Percentiles rank a stretch among this genome's conserved stretches.
Evolutionary conservation across 30 jellyfish, hydroid and myxozoan species (phyloP).

Genomic region (Pelagia noctiluca): DNA sequence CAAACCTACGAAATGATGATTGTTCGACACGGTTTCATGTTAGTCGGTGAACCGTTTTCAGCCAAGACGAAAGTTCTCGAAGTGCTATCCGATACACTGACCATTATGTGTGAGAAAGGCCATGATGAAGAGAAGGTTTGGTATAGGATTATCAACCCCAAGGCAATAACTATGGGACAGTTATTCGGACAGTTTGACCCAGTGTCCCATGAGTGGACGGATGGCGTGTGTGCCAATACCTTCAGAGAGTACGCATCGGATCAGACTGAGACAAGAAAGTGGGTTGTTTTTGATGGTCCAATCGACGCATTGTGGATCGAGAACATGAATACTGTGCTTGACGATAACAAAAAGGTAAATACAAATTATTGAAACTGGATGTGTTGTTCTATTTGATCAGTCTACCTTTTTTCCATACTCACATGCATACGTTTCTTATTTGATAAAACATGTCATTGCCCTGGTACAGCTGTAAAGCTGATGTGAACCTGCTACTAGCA

Average conservation of each 20-base stretch:
- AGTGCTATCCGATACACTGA: conserved; percentile 83
- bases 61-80: conserved; percentile 86
- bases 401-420: neutral
- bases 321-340: conserved; percentile 96
- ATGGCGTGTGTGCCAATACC: conserved; percentile 98
- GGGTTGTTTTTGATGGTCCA: conserved; percentile 99
- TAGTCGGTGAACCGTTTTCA: conserved; percentile 98
- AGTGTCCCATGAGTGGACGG: conserved; percentile 99
- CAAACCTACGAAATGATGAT: conserved; percentile 99
- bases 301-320: conserved; percentile 99
- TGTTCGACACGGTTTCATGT: conserved; percentile 97
- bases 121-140: conserved; percentile 93
- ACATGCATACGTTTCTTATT: too few relatives aligned
- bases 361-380: neutral
- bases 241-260: conserved; percentile 98
- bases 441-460: too few relatives aligned
- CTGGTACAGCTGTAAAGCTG: too few relatives aligned
- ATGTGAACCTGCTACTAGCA: too few relatives aligned
- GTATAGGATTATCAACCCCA: conserved; percentile 92
- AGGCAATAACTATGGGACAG: conserved; percentile 98
- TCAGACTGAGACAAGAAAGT: conserved; percentile 94
- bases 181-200: conserved; percentile 97
- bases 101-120: conserved; percentile 86
- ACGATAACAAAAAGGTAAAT: conserved; percentile 93
- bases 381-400: neutral